Conservation (phyloP, 2,113 vertebrate species). For the Perca flavescens region DNA sequence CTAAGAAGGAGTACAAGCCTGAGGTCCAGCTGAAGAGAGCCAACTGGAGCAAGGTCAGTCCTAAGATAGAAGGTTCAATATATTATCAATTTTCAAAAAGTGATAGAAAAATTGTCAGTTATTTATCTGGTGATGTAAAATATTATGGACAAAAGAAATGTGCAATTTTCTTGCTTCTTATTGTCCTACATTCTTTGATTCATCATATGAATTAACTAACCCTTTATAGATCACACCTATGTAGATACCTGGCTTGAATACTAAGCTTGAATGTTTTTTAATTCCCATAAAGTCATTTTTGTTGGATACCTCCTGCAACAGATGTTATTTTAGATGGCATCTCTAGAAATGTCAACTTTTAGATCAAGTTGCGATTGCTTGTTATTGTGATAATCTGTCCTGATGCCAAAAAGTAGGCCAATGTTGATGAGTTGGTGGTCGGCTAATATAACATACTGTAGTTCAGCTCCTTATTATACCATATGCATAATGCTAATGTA, state of each 20-base stretch:
- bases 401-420: slow-evolving; percentile 3
- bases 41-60: slow-evolving; percentile 90
- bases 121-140: not conserved
- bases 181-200: not conserved
- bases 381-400: not conserved
- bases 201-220: not conserved
- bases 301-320: slow-evolving; percentile 1
- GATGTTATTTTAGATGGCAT: not conserved
- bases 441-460: not conserved
- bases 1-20: slow-evolving; percentile 90
- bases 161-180: not conserved
- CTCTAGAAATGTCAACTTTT: not conserved
- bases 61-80: not conserved
- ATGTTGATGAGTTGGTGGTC: not conserved
- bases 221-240: too few relatives aligned
- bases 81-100: not conserved
- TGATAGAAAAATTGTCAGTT: not conserved
- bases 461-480: slow-evolving; percentile 6
- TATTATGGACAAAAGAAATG: not conserved
- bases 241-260: too few relatives aligned
- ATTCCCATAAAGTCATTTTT: too few relatives aligned
- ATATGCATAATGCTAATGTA: not conserved
- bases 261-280: too few relatives aligned
- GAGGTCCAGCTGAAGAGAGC: slow-evolving; percentile 87
- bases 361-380: slow-evolving; percentile 1